Conservation (phyloP, 2,888 invertebrate species). For the Oscheius onirici region DNA sequence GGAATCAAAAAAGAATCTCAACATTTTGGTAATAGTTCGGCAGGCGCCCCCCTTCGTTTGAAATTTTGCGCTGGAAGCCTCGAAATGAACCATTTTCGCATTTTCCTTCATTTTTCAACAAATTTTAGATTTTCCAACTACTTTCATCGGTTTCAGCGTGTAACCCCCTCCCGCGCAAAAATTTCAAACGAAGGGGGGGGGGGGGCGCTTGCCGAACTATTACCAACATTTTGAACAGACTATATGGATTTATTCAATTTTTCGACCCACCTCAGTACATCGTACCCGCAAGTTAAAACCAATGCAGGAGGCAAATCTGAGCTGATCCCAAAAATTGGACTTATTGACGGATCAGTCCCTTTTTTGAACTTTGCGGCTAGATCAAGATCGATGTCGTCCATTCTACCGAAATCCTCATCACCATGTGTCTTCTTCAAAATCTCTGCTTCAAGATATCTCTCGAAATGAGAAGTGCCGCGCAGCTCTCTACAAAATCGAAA, state of each 20-base stretch:
- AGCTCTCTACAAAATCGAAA: slow-evolving; percentile 29
- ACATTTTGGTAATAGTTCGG: no score
- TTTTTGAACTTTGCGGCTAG: slow-evolving; percentile 40
- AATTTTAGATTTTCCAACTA: no score
- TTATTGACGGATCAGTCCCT: slow-evolving; percentile 55
- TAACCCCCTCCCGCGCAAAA: no score
- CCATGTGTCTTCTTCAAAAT: slow-evolving; percentile 7
- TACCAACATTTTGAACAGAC: no score
- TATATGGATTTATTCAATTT: background rate
- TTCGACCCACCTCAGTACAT: slow-evolving; percentile 54
- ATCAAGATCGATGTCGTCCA: slow-evolving; percentile 30
- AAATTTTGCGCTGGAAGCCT: no score
- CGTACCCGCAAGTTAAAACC: slow-evolving; percentile 64
- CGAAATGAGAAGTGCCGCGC: slow-evolving; percentile 23
- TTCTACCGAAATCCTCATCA: slow-evolving; percentile 9
- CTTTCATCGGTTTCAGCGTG: no score
- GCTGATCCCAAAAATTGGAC: slow-evolving; percentile 61
- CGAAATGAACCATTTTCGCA: no score
- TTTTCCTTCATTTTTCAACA: no score
- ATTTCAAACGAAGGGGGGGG: no score
- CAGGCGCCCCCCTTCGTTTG: no score
- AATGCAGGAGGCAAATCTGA: slow-evolving; percentile 60
- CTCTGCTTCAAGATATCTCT: slow-evolving; percentile 9
- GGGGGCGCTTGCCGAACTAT: no score
- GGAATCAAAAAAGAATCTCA: no score